phyloP scores from a whole-genome alignment of 2,797 vertebrate genomes.

The Eidolon dupreanum region DNA sequence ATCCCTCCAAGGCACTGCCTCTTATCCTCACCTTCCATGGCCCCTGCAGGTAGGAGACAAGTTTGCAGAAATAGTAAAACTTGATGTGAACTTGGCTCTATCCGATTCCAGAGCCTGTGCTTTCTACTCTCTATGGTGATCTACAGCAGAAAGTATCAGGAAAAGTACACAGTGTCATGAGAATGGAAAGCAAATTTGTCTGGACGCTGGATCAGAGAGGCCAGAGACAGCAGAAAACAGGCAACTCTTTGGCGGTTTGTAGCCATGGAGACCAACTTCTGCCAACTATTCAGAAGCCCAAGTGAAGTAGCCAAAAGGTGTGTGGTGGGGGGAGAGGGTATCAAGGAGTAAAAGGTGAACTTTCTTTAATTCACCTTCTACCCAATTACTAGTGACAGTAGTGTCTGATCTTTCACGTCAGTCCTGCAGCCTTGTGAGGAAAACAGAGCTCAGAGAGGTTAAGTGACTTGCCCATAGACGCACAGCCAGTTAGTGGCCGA shows the following conservation, averaged over 20 bases:
- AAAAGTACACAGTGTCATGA: background rate
- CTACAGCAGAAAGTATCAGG: background rate
- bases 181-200: background rate
- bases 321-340: too few relatives aligned
- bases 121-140: too few relatives aligned
- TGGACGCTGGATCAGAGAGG: background rate
- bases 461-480: background rate
- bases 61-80: fast-evolving
- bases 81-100: background rate
- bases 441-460: background rate
- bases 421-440: background rate
- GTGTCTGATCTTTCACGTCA: background rate
- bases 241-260: background rate
- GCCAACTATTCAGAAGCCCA: background rate
- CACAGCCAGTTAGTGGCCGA: background rate
- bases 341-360: too few relatives aligned
- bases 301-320: background rate
- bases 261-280: background rate
- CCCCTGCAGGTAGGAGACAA: background rate
- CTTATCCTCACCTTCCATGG: fast-evolving
- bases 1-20: fast-evolving
- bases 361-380: background rate
- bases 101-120: background rate
- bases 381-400: too few relatives aligned
- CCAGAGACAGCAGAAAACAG: too few relatives aligned